Base-by-base conservation (phyloP, 2,888 invertebrate genomes). In the Cryptocephalus primarius region DNA sequence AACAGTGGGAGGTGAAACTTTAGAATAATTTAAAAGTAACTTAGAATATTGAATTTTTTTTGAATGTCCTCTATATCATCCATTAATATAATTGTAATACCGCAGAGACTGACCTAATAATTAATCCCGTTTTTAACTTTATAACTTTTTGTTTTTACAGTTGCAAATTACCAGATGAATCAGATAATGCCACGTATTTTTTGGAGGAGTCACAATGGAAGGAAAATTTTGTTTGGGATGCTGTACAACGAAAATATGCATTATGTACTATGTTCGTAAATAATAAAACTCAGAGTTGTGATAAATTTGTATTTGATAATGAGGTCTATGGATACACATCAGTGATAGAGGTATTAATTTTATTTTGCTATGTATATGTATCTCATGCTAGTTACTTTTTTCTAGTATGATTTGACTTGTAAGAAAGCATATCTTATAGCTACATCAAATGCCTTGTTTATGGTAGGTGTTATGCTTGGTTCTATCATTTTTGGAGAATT, bases 391-490 rank as follows among this genome's bases (percentile, higher is more conserved):
- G 12, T 36, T 36, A 11, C 6, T 11, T 11, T 22, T 22, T 72
- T 71, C 46, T 62, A 82, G 77, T 85, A 80, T 76, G 64, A 80
- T 61, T 69, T 85, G 68, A 81, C 85, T 32, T 85, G 85, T 62
- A 74, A 75, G 40, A 74, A 73, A 43, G 75, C 76, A 33, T 80
- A 79, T 68, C 60, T 83, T 53, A 70, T 75, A 55, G 80, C 83
- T 32, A 76, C 77, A 47, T 79, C 82, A 31, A 83, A 85, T 63
- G 74, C 83, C 1, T 60, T 81, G 47, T 81, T 81, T 62, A 85
- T 85, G 84, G 68, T 81, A 53, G 85, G 85, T 50, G 83, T 85
- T 42, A 75, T 85, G 67, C 62, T 84, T 50, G 85, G 85, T 39
- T 83, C 84, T 45, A 80, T 84, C 48, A 69, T 80, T 44, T 84